phyloP scores from a whole-genome alignment of 2,797 vertebrate genomes.

The Bovichtus diacanthus region DNA sequence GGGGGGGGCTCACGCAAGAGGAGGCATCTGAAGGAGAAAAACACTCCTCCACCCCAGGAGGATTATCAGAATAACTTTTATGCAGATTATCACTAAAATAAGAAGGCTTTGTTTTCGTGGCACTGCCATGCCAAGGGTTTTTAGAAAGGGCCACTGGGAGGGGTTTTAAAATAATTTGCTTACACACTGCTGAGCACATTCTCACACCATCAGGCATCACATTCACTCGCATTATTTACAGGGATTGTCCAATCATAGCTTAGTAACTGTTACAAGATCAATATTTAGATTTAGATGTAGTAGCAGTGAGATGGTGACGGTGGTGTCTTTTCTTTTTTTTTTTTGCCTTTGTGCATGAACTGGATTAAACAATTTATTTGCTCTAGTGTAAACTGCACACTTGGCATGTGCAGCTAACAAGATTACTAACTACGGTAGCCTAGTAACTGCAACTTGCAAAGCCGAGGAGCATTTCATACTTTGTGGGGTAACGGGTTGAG shows the following conservation, averaged over 20 bases:
- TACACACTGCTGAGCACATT: conserved; percentile 12
- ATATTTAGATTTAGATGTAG: background rate
- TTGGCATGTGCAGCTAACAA: background rate
- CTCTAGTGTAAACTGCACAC: background rate
- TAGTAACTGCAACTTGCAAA: too few relatives aligned
- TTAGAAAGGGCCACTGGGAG: conserved; percentile 19
- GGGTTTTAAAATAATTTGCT: conserved; percentile 41
- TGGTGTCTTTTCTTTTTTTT: background rate
- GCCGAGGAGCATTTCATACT: background rate
- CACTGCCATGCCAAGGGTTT: background rate
- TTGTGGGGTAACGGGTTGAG: too few relatives aligned
- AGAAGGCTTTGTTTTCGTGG: conserved; percentile 34
- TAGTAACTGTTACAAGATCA: background rate
- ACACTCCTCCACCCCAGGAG: conserved; percentile 52
- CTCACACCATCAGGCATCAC: background rate
- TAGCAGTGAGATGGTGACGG: too few relatives aligned
- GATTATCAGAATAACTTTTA: conserved; percentile 54
- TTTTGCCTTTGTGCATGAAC: too few relatives aligned
- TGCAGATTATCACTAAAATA: conserved; percentile 53
- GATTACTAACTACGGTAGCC: background rate
- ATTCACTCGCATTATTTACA: conserved; percentile 18
- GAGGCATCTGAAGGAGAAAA: conserved; percentile 33
- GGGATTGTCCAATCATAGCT: background rate
- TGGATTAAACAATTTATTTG: background rate
- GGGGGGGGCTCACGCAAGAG: conserved; percentile 21